phyloP scores from a whole-genome alignment of 1,140 invertebrate genomes.

The Aphis gossypii region DNA sequence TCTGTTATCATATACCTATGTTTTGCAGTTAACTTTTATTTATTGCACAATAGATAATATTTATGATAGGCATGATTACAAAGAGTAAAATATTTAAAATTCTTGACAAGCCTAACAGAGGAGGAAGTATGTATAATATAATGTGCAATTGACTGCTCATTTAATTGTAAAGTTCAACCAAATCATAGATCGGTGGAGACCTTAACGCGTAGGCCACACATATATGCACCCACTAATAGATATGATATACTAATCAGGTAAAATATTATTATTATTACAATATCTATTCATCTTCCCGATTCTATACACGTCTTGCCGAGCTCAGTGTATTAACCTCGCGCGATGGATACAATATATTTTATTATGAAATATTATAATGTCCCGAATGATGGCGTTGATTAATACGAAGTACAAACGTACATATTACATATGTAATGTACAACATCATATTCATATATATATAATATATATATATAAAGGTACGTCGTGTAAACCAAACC shows the following conservation, averaged over 20 bases:
- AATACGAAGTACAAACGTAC: background rate
- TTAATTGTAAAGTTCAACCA: background rate
- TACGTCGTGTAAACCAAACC: background rate
- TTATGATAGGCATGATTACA: background rate
- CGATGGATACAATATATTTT: background rate
- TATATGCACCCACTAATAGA: background rate
- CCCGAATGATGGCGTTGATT: background rate
- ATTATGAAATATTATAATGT: background rate
- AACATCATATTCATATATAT: background rate
- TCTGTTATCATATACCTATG: background rate
- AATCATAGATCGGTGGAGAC: background rate
- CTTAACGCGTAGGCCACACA: background rate
- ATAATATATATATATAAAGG: background rate
- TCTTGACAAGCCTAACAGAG: background rate
- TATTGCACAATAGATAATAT: background rate
- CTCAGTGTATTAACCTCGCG: constrained; percentile 19
- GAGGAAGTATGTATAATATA: background rate
- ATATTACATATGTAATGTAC: background rate
- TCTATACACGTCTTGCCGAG: background rate
- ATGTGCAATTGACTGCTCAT: background rate
- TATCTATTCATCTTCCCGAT: background rate
- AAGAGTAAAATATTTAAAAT: background rate
- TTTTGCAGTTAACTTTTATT: background rate
- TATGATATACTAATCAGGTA: background rate
- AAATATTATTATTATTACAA: background rate